Conservation (phyloP, 2,888 invertebrate species). For the Allygus modestus region DNA sequence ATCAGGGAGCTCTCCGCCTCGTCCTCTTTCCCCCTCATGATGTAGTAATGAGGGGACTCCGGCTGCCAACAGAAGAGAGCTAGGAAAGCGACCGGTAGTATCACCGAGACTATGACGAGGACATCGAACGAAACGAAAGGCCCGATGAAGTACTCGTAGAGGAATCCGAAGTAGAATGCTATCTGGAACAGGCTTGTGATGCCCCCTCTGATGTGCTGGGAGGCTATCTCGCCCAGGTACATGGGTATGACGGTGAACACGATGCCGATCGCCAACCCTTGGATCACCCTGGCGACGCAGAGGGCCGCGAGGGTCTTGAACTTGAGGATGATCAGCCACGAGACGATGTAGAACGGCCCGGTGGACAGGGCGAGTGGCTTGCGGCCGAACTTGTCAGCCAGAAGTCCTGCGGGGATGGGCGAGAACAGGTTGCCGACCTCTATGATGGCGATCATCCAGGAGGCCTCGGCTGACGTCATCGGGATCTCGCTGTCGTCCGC, state of each 20-base stretch:
- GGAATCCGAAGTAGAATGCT: slow-evolving; percentile 59
- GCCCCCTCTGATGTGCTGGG: slow-evolving; percentile 60
- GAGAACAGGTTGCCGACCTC: slow-evolving; percentile 65
- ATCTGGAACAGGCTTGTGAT: slow-evolving; percentile 60
- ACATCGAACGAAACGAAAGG: slow-evolving; percentile 72
- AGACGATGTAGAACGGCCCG: slow-evolving; percentile 67
- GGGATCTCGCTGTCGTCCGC: slow-evolving; percentile 60
- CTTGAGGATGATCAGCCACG: slow-evolving; percentile 68
- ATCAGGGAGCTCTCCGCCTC: slow-evolving; percentile 60
- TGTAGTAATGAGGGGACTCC: slow-evolving; percentile 80
- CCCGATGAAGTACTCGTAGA: slow-evolving; percentile 63
- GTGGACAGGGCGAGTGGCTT: slow-evolving; percentile 67
- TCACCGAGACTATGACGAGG: slow-evolving; percentile 74
- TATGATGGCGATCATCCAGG: slow-evolving; percentile 65
- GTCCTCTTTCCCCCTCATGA: slow-evolving; percentile 76
- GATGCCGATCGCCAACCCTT: slow-evolving; percentile 61
- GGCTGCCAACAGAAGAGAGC: slow-evolving; percentile 79
- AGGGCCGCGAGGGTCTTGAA: slow-evolving; percentile 66
- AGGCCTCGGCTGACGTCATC: slow-evolving; percentile 63
- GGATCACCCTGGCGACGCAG: slow-evolving; percentile 66
- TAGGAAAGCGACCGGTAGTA: slow-evolving; percentile 76
- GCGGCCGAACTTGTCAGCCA: slow-evolving; percentile 67
- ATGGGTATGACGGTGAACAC: slow-evolving; percentile 63
- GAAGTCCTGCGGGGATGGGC: slow-evolving; percentile 64
- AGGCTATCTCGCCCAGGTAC: slow-evolving; percentile 65